Evolutionary conservation across 2,113 vertebrate genomes (phyloP).

Genomic region (Mobula birostris): DNA sequence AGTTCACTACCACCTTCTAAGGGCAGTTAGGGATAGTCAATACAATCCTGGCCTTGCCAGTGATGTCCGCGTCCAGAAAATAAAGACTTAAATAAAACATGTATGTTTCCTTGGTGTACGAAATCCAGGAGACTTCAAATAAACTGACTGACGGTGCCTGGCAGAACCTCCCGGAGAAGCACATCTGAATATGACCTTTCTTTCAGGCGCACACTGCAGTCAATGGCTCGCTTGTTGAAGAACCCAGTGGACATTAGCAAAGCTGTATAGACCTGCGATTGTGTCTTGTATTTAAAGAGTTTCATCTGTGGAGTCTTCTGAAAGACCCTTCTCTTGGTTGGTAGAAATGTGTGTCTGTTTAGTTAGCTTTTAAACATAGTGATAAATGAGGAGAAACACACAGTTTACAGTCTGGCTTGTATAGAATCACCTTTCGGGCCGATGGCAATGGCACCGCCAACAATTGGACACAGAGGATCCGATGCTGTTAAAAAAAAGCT

Average conservation of each 20-base stretch:
- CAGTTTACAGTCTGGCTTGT: not conserved
- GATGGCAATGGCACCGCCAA: not conserved
- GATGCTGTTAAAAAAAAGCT: not conserved
- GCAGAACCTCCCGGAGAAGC: not conserved
- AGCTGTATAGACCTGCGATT: constrained; percentile 5
- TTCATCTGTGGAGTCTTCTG: not conserved
- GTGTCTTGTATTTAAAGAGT: not conserved
- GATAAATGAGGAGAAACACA: not conserved
- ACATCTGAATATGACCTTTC: not conserved
- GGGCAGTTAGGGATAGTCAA: no score
- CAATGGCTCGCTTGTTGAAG: constrained; percentile 12
- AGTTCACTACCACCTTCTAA: no score
- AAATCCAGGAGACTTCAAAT: not conserved
- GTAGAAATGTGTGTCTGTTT: not conserved
- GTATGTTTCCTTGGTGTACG: not conserved
- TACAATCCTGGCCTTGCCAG: no score
- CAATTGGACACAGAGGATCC: not conserved
- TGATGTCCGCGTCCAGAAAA: no score
- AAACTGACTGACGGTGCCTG: not conserved
- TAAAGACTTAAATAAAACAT: no score
- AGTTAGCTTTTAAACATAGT: constrained; percentile 9
- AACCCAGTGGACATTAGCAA: not conserved
- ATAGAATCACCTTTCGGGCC: no score
- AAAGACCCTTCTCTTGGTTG: not conserved
- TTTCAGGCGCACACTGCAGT: not conserved